These are phyloP conservation scores for Eupithecia pulchellata DNA, from an alignment of 2,888 invertebrate species.

Conservation along the genomic window DNA sequence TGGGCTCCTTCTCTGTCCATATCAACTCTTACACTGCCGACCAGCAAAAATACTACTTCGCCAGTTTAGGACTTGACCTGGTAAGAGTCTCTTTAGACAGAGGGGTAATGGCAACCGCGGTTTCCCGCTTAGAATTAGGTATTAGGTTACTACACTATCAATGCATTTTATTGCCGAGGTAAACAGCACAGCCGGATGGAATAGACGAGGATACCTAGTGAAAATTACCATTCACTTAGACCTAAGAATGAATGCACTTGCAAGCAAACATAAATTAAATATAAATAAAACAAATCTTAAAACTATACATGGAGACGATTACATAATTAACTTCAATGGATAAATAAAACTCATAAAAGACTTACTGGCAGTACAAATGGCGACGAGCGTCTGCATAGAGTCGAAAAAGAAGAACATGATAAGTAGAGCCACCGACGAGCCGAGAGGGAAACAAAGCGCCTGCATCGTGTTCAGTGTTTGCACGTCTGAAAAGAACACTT, in stretches of 20 bases:
- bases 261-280: no score
- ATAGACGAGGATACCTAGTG: background rate
- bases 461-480: conserved; percentile 99
- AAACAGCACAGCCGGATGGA: background rate
- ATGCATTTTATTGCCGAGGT: background rate
- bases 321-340: no score
- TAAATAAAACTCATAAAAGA: conserved; percentile 49
- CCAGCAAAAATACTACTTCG: no score
- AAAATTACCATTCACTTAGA: background rate
- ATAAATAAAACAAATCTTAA: no score
- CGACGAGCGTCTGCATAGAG: conserved; percentile 98
- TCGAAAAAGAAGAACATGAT: conserved; percentile 99
- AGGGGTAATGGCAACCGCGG: background rate
- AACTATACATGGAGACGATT: no score
- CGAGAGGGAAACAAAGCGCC: conserved; percentile 97
- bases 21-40: no score
- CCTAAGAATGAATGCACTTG: no score
- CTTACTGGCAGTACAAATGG: conserved; percentile 98
- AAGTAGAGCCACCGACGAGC: conserved; percentile 97
- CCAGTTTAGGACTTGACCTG: background rate
- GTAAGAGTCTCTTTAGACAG: background rate
- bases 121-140: background rate
- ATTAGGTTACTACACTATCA: background rate
- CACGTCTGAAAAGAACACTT: conserved; percentile 84
- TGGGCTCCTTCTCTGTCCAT: no score